Evolutionary conservation across 2,888 invertebrate species (phyloP).

Genomic region (Cepaea hortensis): DNA sequence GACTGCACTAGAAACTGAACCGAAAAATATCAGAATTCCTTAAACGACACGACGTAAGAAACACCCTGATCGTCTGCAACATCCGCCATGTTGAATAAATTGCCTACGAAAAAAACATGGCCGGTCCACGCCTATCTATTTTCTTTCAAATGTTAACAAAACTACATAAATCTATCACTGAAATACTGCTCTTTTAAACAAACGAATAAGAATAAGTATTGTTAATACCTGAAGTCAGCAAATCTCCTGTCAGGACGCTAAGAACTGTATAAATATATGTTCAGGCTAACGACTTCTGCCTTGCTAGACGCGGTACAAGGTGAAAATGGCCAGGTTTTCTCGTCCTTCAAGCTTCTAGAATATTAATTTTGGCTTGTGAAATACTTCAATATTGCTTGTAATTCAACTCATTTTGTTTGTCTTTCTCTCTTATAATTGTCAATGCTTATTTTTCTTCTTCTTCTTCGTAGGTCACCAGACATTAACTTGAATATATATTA

Average conservation of each 20-base stretch:
- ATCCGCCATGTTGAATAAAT: constrained; percentile 29
- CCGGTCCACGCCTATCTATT: not conserved
- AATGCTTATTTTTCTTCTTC: too few relatives aligned
- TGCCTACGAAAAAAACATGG: not conserved
- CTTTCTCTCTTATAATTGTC: too few relatives aligned
- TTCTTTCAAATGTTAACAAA: not conserved
- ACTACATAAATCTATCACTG: not conserved
- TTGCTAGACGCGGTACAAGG: not conserved
- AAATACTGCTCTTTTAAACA: not conserved
- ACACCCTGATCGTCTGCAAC: not conserved
- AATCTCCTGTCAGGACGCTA: constrained; percentile 15
- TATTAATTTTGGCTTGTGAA: too few relatives aligned
- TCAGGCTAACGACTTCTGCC: not conserved
- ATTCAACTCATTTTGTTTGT: too few relatives aligned
- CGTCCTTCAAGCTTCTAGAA: too few relatives aligned
- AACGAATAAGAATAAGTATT: constrained; percentile 30
- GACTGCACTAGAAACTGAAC: too few relatives aligned
- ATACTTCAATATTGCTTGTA: too few relatives aligned
- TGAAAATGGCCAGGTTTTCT: too few relatives aligned
- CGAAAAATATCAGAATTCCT: too few relatives aligned
- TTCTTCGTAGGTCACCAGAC: too few relatives aligned
- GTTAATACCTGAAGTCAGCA: constrained; percentile 26
- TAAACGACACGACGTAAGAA: too few relatives aligned
- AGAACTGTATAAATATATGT: constrained; percentile 1
- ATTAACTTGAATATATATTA: too few relatives aligned